Evolutionary conservation across 2,113 vertebrate genomes (phyloP).

Genomic region (Ophiodon elongatus): DNA sequence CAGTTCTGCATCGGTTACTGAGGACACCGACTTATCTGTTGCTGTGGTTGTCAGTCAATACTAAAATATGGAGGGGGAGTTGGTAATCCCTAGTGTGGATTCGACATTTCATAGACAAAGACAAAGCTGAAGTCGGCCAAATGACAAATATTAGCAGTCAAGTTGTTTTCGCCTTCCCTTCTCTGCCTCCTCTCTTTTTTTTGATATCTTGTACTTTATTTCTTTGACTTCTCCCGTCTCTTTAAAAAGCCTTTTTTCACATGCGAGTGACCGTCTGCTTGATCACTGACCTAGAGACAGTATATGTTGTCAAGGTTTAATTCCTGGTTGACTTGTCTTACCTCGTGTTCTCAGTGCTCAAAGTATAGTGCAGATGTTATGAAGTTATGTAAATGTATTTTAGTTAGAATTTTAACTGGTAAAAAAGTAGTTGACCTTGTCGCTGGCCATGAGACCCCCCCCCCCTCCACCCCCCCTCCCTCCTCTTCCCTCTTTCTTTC

Average conservation of each 20-base stretch:
- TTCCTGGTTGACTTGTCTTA: constrained; percentile 2
- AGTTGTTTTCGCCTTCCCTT: neutral
- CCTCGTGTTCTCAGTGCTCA: constrained; percentile 5
- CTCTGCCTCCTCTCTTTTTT: neutral
- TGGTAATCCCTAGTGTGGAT: constrained; percentile 6
- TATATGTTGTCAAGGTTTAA: constrained; percentile 50
- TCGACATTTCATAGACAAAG: constrained; percentile 40
- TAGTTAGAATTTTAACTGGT: constrained; percentile 16
- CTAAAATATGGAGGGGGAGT: neutral
- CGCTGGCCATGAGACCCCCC: neutral
- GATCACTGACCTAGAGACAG: constrained; percentile 41
- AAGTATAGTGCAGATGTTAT: constrained; percentile 3
- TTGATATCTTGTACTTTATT: constrained; percentile 1
- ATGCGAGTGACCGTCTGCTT: constrained; percentile 9
- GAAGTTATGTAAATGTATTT: constrained; percentile 36
- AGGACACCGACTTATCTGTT: constrained; percentile 38
- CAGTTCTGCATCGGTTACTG: constrained; percentile 28
- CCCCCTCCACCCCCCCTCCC: neutral
- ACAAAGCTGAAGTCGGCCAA: neutral
- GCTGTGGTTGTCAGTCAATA: constrained; percentile 17
- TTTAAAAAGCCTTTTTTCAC: neutral
- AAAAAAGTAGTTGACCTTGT: constrained; percentile 65
- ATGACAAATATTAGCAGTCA: constrained; percentile 4
- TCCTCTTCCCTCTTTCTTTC: constrained; percentile 8
- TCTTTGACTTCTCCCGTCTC: constrained; percentile 15